phyloP scores from a whole-genome alignment of 2,888 invertebrate genomes.

The Agrotis exclamationis region DNA sequence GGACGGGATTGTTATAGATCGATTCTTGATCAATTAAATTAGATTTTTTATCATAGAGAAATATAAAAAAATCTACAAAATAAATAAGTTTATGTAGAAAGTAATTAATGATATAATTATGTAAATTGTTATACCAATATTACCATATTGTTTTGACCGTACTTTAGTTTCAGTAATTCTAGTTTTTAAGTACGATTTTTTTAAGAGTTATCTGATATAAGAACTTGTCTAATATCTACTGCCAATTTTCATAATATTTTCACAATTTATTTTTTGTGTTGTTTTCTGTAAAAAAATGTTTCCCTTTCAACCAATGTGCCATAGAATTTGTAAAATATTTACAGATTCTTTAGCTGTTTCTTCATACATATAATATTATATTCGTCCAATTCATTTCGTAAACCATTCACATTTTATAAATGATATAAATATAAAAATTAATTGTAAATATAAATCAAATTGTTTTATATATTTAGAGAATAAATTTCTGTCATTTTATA shows the following conservation, averaged over 20 bases:
- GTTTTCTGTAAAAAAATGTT: constrained; percentile 52
- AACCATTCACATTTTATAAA: constrained; percentile 44
- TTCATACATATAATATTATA: constrained; percentile 39
- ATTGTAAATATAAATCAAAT: constrained; percentile 83
- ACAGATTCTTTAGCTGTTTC: constrained; percentile 55
- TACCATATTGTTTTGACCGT: constrained; percentile 42
- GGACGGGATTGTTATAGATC: constrained; percentile 66
- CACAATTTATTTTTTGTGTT: constrained; percentile 43
- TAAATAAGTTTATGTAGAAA: constrained; percentile 32
- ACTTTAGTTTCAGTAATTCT: constrained; percentile 36
- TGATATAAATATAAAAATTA: constrained; percentile 34
- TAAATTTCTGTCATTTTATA: constrained; percentile 82
- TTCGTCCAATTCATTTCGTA: constrained; percentile 53
- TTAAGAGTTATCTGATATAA: constrained; percentile 50
- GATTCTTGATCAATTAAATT: constrained; percentile 48
- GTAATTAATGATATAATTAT: constrained; percentile 28
- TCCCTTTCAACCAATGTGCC: constrained; percentile 76
- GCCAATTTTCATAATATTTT: constrained; percentile 57
- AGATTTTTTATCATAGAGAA: constrained; percentile 40
- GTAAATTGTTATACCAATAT: constrained; percentile 44
- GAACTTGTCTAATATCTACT: constrained; percentile 52
- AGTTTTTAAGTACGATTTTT: constrained; percentile 34
- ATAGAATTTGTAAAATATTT: constrained; percentile 71
- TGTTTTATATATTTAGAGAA: constrained; percentile 88
- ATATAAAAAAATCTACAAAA: constrained; percentile 20